Conservation (phyloP, 2,888 invertebrate genomes). For the Gordius sp. region DNA sequence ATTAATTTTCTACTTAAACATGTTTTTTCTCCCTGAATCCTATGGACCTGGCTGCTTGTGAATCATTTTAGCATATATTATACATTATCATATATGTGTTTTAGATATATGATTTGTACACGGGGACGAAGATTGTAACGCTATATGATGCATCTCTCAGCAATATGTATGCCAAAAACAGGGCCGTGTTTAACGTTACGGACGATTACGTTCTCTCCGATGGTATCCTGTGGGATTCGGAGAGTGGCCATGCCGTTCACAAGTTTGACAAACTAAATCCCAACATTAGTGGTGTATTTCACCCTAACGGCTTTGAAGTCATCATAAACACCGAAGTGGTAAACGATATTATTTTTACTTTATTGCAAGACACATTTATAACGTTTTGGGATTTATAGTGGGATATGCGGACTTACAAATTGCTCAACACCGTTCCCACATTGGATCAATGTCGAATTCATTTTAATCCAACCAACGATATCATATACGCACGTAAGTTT, state of each 20-base stretch:
- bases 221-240: constrained; percentile 77
- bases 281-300: constrained; percentile 72
- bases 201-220: constrained; percentile 81
- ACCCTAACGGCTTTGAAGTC: constrained; percentile 76
- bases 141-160: constrained; percentile 49
- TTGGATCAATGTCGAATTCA: constrained; percentile 63
- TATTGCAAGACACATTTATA: constrained; percentile 15
- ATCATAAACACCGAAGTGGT: constrained; percentile 76
- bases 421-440: constrained; percentile 69
- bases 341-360: background rate
- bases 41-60: too few relatives aligned
- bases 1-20: too few relatives aligned
- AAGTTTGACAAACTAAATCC: constrained; percentile 92
- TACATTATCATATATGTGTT: constrained; percentile 22
- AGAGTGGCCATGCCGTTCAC: constrained; percentile 55
- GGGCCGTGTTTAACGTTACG: constrained; percentile 69
- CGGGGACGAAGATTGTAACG: constrained; percentile 44
- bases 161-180: constrained; percentile 71
- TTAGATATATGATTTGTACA: constrained; percentile 61
- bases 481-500: constrained; percentile 47
- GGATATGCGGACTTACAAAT: constrained; percentile 76
- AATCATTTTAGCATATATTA: too few relatives aligned
- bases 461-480: constrained; percentile 59
- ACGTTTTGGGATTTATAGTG: constrained; percentile 36
- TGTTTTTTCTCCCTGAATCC: too few relatives aligned